Conservation (phyloP, 2,888 invertebrate genomes). For the Epinotia ramella region DNA sequence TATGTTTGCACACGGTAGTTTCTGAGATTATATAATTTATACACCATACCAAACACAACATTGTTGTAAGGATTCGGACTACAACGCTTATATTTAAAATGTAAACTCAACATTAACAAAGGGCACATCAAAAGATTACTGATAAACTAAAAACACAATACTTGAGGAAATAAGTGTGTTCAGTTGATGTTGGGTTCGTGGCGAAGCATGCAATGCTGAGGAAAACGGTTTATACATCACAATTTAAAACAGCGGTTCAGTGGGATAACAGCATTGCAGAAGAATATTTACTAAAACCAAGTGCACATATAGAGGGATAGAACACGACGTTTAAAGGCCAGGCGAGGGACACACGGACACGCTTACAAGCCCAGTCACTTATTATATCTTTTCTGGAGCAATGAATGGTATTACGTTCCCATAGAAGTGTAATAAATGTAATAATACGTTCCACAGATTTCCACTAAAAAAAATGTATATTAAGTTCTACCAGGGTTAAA, state of each 20-base stretch:
- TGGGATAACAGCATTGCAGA: slow-evolving; percentile 32
- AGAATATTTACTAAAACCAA: slow-evolving; percentile 43
- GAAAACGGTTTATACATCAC: slow-evolving; percentile 31
- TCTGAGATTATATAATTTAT: neutral
- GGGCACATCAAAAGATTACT: slow-evolving; percentile 4
- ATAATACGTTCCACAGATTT: neutral
- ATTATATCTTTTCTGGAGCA: slow-evolving; percentile 26
- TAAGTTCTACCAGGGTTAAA: too few species aligned
- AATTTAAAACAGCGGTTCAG: slow-evolving; percentile 31
- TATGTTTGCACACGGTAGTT: neutral
- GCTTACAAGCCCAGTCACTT: slow-evolving; percentile 26
- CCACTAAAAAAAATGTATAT: neutral
- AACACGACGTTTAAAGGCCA: slow-evolving; percentile 35
- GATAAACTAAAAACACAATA: slow-evolving; percentile 13
- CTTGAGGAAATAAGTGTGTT: slow-evolving; percentile 25
- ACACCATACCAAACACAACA: neutral
- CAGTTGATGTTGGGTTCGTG: slow-evolving; percentile 31
- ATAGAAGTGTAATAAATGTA: neutral
- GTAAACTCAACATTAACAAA: slow-evolving; percentile 23
- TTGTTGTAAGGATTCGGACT: neutral
- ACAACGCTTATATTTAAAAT: slow-evolving; percentile 9
- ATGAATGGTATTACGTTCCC: neutral
- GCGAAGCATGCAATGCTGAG: slow-evolving; percentile 36
- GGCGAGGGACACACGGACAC: slow-evolving; percentile 26
- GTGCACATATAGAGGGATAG: slow-evolving; percentile 46